phyloP scores from a whole-genome alignment of 1,140 invertebrate species.

The Lasaia peninsularis region DNA sequence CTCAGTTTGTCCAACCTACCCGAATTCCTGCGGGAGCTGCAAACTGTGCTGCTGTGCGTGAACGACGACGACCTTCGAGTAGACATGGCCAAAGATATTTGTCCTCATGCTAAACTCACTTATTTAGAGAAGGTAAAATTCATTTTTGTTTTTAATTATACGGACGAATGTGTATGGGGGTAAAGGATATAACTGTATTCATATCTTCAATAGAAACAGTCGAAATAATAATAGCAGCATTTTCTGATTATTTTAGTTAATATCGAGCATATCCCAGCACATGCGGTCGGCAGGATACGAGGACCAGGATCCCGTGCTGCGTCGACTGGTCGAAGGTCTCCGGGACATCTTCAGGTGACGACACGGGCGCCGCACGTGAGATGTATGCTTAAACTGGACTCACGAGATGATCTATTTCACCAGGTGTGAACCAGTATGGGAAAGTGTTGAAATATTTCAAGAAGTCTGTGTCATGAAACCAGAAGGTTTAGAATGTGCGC shows the following conservation, averaged over 20 bases:
- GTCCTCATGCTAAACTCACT: conserved; percentile 48
- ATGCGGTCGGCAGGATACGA: conserved; percentile 55
- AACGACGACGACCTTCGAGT: conserved; percentile 33
- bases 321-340: conserved; percentile 38
- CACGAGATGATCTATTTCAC: too few relatives aligned
- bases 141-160: conserved; percentile 8
- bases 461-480: too few relatives aligned
- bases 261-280: conserved; percentile 62
- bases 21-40: conserved; percentile 35
- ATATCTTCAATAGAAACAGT: too few relatives aligned
- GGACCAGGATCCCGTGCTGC: conserved; percentile 35
- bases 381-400: too few relatives aligned
- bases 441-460: too few relatives aligned
- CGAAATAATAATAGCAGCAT: not conserved
- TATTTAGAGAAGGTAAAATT: conserved; percentile 63
- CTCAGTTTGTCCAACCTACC: conserved; percentile 33
- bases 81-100: conserved; percentile 46
- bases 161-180: too few relatives aligned
- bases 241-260: conserved; percentile 41
- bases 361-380: not conserved
- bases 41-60: conserved; percentile 21
- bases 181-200: too few relatives aligned
- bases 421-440: too few relatives aligned
- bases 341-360: conserved; percentile 50
- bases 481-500: too few relatives aligned